Conservation (phyloP, 2,797 vertebrate genomes). For the Pyrocephalus nanus region DNA sequence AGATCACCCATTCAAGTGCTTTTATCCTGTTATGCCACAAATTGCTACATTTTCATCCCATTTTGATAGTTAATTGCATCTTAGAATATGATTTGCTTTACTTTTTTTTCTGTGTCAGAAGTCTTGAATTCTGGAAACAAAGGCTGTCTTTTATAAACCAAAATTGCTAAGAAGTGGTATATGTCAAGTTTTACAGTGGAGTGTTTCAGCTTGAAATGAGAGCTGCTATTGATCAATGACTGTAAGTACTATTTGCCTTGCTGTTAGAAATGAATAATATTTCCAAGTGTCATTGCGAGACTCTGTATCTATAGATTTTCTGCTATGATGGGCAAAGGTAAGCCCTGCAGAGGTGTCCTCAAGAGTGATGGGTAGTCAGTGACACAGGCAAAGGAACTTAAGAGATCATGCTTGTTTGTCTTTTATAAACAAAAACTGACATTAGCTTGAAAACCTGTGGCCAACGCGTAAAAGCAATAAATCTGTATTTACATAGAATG, state of each 20-base stretch:
- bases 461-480: background rate
- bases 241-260: background rate
- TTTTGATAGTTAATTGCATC: background rate
- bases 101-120: background rate
- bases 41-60: background rate
- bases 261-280: background rate
- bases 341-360: background rate
- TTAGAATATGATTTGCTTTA: background rate
- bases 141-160: background rate
- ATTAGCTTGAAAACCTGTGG: background rate
- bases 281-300: background rate
- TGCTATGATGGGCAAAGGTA: background rate
- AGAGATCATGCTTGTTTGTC: background rate
- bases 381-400: background rate
- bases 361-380: background rate
- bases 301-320: background rate
- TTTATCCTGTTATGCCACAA: background rate
- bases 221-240: background rate
- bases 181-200: background rate
- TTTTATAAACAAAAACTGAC: constrained; percentile 5
- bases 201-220: background rate
- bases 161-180: background rate
- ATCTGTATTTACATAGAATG: background rate
- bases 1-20: background rate
- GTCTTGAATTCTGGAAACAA: background rate